phyloP scores from a whole-genome alignment of 2,888 invertebrate genomes.

The Ferdinandea cuprea region DNA sequence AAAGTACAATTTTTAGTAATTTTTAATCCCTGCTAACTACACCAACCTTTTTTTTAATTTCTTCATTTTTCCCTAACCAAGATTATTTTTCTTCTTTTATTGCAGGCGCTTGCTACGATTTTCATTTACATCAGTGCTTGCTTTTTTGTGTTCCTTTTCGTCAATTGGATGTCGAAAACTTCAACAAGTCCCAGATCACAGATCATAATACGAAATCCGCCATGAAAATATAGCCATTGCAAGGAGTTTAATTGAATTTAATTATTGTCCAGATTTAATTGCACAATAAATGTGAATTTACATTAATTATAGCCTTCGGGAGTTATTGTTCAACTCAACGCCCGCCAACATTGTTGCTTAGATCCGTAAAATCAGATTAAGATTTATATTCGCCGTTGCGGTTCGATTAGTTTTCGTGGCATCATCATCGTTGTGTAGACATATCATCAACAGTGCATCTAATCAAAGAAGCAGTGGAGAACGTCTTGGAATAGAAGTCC shows the following conservation, averaged over 20 bases:
- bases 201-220: constrained; percentile 5
- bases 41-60: too few species aligned
- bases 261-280: constrained; percentile 35
- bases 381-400: constrained; percentile 63
- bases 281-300: constrained; percentile 48
- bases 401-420: constrained; percentile 57
- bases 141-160: constrained; percentile 76
- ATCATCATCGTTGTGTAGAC: constrained; percentile 18
- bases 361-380: constrained; percentile 42
- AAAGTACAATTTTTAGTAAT: background rate
- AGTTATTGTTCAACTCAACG: constrained; percentile 61
- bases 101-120: constrained; percentile 78
- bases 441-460: constrained; percentile 63
- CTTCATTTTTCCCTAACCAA: constrained; percentile 54
- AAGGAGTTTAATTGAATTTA: constrained; percentile 34
- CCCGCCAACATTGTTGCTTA: constrained; percentile 41
- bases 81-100: constrained; percentile 77
- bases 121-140: constrained; percentile 77
- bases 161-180: constrained; percentile 50
- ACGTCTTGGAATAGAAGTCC: constrained; percentile 1
- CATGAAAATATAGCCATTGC: background rate
- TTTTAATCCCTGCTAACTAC: background rate
- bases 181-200: background rate
- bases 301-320: constrained; percentile 26
- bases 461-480: constrained; percentile 30